Conservation (phyloP, 2,888 invertebrate species). For the Chymomyza amoena region DNA sequence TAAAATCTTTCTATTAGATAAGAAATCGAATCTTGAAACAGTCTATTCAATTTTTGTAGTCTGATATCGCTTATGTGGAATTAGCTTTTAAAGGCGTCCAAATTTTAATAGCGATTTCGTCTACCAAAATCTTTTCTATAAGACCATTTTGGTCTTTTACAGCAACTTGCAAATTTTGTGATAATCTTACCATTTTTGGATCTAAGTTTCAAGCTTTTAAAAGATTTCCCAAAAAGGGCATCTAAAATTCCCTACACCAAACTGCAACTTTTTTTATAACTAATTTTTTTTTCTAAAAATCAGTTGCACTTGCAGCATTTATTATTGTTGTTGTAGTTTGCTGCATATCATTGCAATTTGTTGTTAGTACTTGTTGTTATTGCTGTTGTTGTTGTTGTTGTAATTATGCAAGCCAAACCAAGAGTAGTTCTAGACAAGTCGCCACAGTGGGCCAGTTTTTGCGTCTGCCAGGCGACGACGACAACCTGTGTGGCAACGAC, state of each 20-base stretch:
- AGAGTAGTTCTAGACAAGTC: slow-evolving; percentile 33
- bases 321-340: slow-evolving; percentile 21
- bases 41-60: too few species aligned
- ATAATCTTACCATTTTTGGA: too few species aligned
- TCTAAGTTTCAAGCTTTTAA: too few species aligned
- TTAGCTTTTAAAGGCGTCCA: too few species aligned
- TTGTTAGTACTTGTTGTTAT: slow-evolving; percentile 30
- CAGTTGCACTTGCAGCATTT: not conserved
- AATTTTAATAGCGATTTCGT: too few species aligned
- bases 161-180: too few species aligned
- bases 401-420: slow-evolving; percentile 57
- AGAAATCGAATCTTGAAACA: too few species aligned
- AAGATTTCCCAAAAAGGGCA: not conserved
- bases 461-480: not conserved
- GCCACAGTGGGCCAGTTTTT: slow-evolving; percentile 2
- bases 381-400: slow-evolving; percentile 32
- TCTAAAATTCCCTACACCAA: not conserved
- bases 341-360: slow-evolving; percentile 4
- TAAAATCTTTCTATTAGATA: too few species aligned
- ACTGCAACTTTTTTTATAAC: slow-evolving; percentile 9
- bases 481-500: not conserved
- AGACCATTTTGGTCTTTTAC: too few species aligned
- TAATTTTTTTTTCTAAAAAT: slow-evolving; percentile 13
- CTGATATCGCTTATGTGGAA: too few species aligned
- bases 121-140: too few species aligned